These are phyloP conservation scores for Ceratina japonica DNA, from an alignment of 1,140 invertebrate species.

Conservation along the genomic window DNA sequence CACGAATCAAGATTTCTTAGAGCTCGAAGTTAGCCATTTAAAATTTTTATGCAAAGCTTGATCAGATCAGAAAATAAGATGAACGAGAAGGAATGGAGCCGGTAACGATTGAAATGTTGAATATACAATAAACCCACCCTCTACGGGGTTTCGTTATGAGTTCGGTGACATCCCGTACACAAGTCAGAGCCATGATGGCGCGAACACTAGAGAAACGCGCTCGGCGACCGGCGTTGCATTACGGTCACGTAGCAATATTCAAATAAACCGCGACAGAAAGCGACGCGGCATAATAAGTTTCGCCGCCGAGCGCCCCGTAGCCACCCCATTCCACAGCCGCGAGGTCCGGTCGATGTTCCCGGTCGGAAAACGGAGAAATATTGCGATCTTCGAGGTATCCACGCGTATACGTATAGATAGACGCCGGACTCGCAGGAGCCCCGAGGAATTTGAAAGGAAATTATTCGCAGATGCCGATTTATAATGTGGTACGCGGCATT, in stretches of 20 bases:
- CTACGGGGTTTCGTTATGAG: constrained; percentile 47
- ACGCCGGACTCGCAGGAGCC: neutral
- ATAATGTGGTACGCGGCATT: neutral
- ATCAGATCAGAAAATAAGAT: too few species aligned
- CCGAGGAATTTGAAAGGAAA: constrained; percentile 29
- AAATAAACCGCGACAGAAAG: constrained; percentile 58
- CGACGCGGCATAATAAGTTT: constrained; percentile 42
- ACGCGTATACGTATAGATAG: neutral
- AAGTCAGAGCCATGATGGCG: constrained; percentile 6
- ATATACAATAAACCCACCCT: too few species aligned
- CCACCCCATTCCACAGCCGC: neutral
- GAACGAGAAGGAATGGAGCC: too few species aligned
- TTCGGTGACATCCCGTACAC: constrained; percentile 28
- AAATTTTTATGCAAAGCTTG: too few species aligned
- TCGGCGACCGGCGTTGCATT: constrained; percentile 47
- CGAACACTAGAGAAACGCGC: constrained; percentile 29
- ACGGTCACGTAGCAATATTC: constrained; percentile 65
- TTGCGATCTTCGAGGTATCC: constrained; percentile 26
- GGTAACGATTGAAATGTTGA: too few species aligned
- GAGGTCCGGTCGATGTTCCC: constrained; percentile 11
- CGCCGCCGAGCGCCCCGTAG: neutral
- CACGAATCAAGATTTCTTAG: too few species aligned
- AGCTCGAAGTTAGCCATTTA: too few species aligned
- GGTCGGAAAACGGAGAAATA: constrained; percentile 23
- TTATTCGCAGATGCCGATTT: constrained; percentile 20